These are phyloP conservation scores for Motacilla tschutschensis DNA, from an alignment of 2,113 vertebrate species.

Conservation along the genomic window DNA sequence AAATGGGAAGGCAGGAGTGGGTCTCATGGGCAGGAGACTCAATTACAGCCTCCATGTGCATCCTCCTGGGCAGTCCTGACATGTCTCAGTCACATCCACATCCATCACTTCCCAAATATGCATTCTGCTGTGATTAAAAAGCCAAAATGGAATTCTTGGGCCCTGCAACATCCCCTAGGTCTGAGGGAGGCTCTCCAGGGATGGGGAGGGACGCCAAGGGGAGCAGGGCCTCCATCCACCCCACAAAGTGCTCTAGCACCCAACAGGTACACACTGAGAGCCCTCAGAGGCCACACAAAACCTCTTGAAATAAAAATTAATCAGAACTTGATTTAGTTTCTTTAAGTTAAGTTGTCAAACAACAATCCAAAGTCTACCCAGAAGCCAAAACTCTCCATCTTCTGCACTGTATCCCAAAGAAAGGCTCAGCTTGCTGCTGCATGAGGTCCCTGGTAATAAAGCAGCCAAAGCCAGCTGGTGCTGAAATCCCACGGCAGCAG, in stretches of 20 bases:
- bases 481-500: slow-evolving; percentile 2
- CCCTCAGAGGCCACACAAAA: not conserved
- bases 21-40: not conserved
- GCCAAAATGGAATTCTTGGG: not conserved
- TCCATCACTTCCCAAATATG: not conserved
- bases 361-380: not conserved
- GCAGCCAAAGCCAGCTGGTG: not conserved
- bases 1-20: not conserved
- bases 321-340: not conserved
- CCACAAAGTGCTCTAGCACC: not conserved
- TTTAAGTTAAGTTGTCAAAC: not conserved
- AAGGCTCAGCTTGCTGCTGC: not conserved
- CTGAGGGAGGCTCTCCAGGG: not conserved
- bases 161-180: fast-evolving
- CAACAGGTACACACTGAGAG: not conserved
- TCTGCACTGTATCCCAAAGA: not conserved
- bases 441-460: not conserved
- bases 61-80: not conserved
- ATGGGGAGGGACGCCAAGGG: not conserved
- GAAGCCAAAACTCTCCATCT: not conserved
- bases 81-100: not conserved
- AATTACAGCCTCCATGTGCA: not conserved
- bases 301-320: not conserved
- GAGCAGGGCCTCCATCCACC: not conserved
- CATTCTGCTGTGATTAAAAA: not conserved